phyloP scores from a whole-genome alignment of 1,140 invertebrate genomes.

The Bombus cullumanus region DNA sequence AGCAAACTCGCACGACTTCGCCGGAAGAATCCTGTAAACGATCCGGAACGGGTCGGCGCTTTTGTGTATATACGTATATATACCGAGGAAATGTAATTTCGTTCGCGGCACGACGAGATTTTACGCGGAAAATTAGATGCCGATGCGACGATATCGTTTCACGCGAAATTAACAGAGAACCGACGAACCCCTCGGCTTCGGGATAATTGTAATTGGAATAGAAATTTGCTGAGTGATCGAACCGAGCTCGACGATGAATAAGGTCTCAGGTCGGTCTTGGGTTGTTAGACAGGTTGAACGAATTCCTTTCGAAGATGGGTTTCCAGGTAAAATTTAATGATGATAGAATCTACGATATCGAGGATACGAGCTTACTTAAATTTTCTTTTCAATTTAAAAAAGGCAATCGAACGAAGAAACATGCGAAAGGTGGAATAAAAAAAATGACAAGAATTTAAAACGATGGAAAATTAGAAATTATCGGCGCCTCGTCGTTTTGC shows the following conservation, averaged over 20 bases:
- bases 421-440: not conserved
- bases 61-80: not conserved
- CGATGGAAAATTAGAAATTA: not conserved
- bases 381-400: not conserved
- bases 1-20: constrained; percentile 30
- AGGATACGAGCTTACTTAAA: not conserved
- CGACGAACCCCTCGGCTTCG: not conserved
- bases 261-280: not conserved
- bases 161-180: not conserved
- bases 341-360: not conserved
- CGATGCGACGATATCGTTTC: not conserved
- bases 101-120: constrained; percentile 10
- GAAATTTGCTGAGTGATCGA: constrained; percentile 1
- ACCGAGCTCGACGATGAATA: not conserved
- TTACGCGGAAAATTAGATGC: constrained; percentile 19
- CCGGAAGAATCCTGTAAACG: constrained; percentile 54
- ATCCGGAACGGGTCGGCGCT: constrained; percentile 48
- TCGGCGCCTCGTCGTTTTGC: not conserved
- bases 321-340: not conserved
- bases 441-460: not conserved
- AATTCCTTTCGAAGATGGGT: not conserved
- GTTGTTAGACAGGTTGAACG: too few relatives aligned
- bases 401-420: not conserved
- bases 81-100: constrained; percentile 25
- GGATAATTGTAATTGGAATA: not conserved